phyloP scores from a whole-genome alignment of 2,113 vertebrate species.

The Poicephalus gulielmi region DNA sequence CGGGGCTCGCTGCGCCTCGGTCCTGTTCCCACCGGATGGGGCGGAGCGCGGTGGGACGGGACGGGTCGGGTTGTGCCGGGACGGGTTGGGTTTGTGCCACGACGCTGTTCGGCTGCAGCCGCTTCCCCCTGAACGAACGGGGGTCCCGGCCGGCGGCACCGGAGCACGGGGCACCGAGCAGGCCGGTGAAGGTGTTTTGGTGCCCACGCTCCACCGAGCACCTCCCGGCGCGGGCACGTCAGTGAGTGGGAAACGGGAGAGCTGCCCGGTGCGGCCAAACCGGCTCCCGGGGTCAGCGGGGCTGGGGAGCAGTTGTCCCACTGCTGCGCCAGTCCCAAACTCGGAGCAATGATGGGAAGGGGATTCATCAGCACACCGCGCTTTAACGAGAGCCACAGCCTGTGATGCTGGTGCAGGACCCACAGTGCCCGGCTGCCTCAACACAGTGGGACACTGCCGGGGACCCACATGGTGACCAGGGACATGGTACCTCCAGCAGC shows the following conservation, averaged over 20 bases:
- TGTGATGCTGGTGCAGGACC: accelerated
- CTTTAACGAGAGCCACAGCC: not conserved
- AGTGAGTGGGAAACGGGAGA: constrained; percentile 70
- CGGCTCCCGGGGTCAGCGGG: not conserved
- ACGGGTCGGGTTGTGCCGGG: accelerated
- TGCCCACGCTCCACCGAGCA: not conserved
- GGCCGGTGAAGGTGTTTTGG: not conserved
- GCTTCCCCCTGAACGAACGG: not conserved
- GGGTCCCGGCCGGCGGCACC: too few relatives aligned
- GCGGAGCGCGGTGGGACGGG: not conserved
- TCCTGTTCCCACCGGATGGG: not conserved
- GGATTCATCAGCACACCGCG: not conserved
- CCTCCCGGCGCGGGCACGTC: constrained; percentile 78
- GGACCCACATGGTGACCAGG: accelerated
- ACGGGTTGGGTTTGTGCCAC: accelerated
- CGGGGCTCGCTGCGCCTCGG: not conserved
- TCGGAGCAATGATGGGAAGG: not conserved
- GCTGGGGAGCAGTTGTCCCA: not conserved
- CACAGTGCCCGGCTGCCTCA: accelerated
- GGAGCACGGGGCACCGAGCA: not conserved
- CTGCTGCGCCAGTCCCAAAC: not conserved
- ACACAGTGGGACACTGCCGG: not conserved
- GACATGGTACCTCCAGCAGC: constrained; percentile 73
- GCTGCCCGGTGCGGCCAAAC: not conserved
- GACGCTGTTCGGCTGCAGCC: accelerated